Evolutionary conservation across 2,113 vertebrate species (phyloP).

Genomic region (Corythoichthys intestinalis): DNA sequence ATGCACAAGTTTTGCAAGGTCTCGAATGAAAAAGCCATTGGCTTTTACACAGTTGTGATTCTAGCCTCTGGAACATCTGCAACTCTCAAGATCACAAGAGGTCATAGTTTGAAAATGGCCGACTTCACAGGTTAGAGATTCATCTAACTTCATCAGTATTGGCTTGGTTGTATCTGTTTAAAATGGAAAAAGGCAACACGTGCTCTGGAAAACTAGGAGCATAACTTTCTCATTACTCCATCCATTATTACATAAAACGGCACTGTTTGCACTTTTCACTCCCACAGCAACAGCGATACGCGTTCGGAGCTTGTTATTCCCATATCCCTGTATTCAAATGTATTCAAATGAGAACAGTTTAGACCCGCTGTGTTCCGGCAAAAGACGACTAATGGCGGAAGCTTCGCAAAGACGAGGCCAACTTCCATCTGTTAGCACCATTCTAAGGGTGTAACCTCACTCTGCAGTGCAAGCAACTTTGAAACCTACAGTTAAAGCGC

Average conservation of each 20-base stretch:
- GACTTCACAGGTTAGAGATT: neutral
- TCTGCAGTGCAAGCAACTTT: constrained; percentile 60
- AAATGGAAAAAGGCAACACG: neutral
- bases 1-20: too few relatives aligned
- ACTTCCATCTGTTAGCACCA: constrained; percentile 40
- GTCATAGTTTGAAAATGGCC: neutral
- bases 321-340: constrained; percentile 58
- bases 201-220: constrained; percentile 23
- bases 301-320: constrained; percentile 55
- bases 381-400: constrained; percentile 46
- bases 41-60: neutral
- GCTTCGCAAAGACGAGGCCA: constrained; percentile 42
- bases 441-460: constrained; percentile 52
- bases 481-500: constrained; percentile 65
- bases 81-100: too few relatives aligned
- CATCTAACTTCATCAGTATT: neutral
- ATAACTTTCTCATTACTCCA: constrained; percentile 59
- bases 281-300: constrained; percentile 55
- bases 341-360: constrained; percentile 65
- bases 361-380: constrained; percentile 51
- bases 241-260: constrained; percentile 56
- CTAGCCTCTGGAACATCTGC: neutral
- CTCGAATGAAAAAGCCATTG: too few relatives aligned
- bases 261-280: constrained; percentile 56
- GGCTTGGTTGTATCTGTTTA: neutral